phyloP scores from a whole-genome alignment of 1,140 invertebrate species.

The Drosophila ambigua region DNA sequence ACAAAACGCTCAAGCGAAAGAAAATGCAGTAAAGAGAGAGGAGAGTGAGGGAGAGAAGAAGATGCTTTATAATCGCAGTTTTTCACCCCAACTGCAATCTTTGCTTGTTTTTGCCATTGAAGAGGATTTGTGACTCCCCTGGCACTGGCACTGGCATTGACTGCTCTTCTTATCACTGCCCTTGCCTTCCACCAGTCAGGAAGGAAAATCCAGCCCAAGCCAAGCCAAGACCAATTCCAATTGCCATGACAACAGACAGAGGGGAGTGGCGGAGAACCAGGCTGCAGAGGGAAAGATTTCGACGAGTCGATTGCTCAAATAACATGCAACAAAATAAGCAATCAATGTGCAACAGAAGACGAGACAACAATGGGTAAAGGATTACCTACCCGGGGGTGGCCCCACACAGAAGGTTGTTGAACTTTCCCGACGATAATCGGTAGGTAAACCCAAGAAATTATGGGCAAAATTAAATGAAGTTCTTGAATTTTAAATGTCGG shows the following conservation, averaged over 20 bases:
- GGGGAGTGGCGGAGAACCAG: background rate
- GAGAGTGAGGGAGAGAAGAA: no score
- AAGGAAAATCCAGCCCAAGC: no score
- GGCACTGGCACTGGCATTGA: constrained; percentile 6
- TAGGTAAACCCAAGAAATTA: background rate
- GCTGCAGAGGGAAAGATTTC: constrained; percentile 22
- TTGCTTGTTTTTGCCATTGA: background rate
- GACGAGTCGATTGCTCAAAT: constrained; percentile 60
- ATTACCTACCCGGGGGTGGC: constrained; percentile 3
- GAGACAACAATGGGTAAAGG: constrained; percentile 27
- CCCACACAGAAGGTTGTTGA: constrained; percentile 2
- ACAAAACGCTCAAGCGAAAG: background rate
- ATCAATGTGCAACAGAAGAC: constrained; percentile 29
- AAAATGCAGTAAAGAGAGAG: background rate
- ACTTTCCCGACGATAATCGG: background rate
- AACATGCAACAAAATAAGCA: constrained; percentile 59
- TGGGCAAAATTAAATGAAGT: background rate
- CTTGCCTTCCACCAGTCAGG: background rate
- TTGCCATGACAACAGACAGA: constrained; percentile 62
- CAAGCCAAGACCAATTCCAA: constrained; percentile 1
- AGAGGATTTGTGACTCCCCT: constrained; percentile 24
- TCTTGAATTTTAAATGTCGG: background rate
- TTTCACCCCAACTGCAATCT: background rate
- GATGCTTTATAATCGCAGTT: background rate
- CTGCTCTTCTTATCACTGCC: constrained; percentile 17